Conservation (phyloP, 2,797 vertebrate genomes). For the Tragelaphus eurycerus region DNA sequence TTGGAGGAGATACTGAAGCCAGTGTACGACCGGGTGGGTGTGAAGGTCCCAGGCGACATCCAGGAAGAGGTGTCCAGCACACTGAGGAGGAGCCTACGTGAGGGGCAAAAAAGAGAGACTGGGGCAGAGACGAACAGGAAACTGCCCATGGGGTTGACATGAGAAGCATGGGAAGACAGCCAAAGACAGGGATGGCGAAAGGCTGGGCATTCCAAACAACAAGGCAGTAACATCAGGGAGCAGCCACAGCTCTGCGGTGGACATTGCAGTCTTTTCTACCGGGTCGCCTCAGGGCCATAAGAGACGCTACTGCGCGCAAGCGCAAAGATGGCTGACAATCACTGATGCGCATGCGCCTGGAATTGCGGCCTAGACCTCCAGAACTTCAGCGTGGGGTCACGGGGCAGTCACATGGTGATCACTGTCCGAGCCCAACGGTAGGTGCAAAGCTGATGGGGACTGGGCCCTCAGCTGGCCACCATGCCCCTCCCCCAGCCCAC, state of each 20-base stretch:
- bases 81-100: too few species aligned
- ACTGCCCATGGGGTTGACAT: accelerated
- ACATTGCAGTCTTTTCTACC: accelerated
- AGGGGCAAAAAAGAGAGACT: neutral
- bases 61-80: neutral
- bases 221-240: neutral
- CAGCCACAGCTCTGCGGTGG: accelerated
- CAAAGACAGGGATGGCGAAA: neutral
- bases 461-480: neutral
- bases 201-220: neutral
- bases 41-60: neutral
- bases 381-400: neutral
- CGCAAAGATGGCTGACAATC: accelerated
- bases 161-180: neutral
- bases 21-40: accelerated
- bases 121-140: neutral
- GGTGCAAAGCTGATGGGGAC: neutral
- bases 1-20: neutral
- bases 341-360: neutral
- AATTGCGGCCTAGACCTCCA: accelerated
- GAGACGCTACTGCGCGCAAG: neutral
- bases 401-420: neutral
- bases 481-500: neutral
- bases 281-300: too few species aligned
- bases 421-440: neutral